phyloP scores from a whole-genome alignment of 1,140 invertebrate genomes.

The Steinernema feltiae region DNA sequence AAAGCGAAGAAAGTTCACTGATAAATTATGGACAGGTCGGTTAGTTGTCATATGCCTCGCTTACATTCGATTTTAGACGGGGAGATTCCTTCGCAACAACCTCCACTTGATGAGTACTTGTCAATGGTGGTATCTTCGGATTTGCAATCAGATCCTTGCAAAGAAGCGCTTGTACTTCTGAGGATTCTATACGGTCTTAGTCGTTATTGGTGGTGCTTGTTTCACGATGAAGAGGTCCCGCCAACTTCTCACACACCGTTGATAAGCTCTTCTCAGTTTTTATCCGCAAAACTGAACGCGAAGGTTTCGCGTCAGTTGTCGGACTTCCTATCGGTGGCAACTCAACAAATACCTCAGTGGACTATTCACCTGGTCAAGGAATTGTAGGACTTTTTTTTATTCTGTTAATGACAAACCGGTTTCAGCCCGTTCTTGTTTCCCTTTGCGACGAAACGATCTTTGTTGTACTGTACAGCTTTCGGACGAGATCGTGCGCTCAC shows the following conservation, averaged over 20 bases:
- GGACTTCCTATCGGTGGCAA: constrained; percentile 53
- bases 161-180: constrained; percentile 81
- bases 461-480: constrained; percentile 55
- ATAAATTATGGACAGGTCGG: constrained; percentile 37
- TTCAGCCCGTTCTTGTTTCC: constrained; percentile 48
- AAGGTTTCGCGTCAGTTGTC: constrained; percentile 49
- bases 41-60: too few relatives aligned
- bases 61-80: constrained; percentile 38
- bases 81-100: constrained; percentile 20
- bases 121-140: constrained; percentile 45
- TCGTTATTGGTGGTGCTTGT: constrained; percentile 82
- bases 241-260: constrained; percentile 42
- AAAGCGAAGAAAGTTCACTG: constrained; percentile 20
- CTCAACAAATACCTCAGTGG: constrained; percentile 51
- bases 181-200: constrained; percentile 84
- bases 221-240: constrained; percentile 65
- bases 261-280: constrained; percentile 16
- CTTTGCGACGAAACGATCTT: constrained; percentile 44
- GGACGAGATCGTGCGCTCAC: constrained; percentile 52
- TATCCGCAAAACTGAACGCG: constrained; percentile 49
- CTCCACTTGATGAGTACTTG: constrained; percentile 37
- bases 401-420: constrained; percentile 16
- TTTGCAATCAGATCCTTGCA: constrained; percentile 74
- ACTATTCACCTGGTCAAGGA: constrained; percentile 46
- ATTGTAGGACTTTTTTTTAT: constrained; percentile 36